Conservation (phyloP, 2,113 vertebrate genomes). For the Atractosteus spatula region DNA sequence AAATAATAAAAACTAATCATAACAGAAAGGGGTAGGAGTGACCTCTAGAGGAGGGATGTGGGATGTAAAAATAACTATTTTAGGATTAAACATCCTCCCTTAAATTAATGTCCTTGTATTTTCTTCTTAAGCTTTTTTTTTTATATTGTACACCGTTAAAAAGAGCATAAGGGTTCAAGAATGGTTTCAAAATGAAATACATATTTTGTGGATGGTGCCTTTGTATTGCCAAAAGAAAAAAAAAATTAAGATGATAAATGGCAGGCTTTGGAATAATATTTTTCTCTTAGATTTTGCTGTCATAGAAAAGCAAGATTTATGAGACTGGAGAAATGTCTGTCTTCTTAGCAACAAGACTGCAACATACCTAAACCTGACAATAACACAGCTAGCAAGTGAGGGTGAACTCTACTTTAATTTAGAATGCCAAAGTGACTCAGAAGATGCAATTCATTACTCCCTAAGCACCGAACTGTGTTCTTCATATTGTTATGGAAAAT, state of each 20-base stretch:
- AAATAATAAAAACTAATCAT: no score
- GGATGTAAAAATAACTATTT: no score
- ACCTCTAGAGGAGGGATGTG: no score
- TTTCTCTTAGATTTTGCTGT: constrained; percentile 64
- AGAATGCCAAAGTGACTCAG: constrained; percentile 66
- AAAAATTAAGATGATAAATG: constrained; percentile 59
- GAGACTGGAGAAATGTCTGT: constrained; percentile 41
- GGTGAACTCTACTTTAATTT: constrained; percentile 65
- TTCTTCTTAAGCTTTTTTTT: not conserved
- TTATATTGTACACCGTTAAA: not conserved
- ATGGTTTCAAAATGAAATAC: constrained; percentile 9
- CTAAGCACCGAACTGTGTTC: constrained; percentile 59
- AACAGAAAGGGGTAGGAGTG: no score
- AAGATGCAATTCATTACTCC: constrained; percentile 74
- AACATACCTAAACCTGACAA: constrained; percentile 55
- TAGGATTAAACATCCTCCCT: no score
- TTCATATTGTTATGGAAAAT: constrained; percentile 77
- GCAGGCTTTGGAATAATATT: constrained; percentile 62
- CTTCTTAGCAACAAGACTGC: constrained; percentile 38
- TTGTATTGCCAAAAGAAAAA: constrained; percentile 20
- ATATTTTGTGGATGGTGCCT: not conserved
- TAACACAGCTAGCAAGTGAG: constrained; percentile 57
- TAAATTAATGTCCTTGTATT: not conserved
- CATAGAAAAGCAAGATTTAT: constrained; percentile 63
- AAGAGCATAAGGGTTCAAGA: not conserved